phyloP scores from a whole-genome alignment of 2,888 invertebrate species.

The Drosophila seclusa region DNA sequence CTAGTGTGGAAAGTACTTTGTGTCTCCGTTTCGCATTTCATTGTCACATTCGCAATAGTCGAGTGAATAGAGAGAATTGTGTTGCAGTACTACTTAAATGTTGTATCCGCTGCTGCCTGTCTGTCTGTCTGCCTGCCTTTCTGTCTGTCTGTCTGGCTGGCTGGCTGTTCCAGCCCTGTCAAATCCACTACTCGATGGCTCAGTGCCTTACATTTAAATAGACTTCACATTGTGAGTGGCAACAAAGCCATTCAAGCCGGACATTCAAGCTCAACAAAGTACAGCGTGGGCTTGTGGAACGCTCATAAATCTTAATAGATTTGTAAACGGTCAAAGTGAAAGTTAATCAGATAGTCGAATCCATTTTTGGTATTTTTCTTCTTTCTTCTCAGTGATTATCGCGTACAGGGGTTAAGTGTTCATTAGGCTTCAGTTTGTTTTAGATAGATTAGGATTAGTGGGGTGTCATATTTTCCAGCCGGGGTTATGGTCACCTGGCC shows the following conservation, averaged over 20 bases:
- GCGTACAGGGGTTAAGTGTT: constrained; percentile 52
- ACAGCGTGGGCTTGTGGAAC: constrained; percentile 39
- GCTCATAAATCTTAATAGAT: constrained; percentile 65
- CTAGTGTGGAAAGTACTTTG: constrained; percentile 36
- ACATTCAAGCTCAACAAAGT: constrained; percentile 22
- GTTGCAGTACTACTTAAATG: constrained; percentile 4
- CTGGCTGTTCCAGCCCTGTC: not conserved
- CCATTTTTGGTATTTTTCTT: constrained; percentile 22
- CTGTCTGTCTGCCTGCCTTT: not conserved
- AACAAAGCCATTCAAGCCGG: constrained; percentile 36
- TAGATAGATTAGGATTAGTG: constrained; percentile 26
- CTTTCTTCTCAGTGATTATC: constrained; percentile 40
- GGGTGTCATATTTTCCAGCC: constrained; percentile 4
- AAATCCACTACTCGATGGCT: not conserved
- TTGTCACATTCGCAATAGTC: constrained; percentile 26
- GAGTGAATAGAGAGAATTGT: constrained; percentile 15
- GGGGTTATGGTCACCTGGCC: constrained; percentile 55
- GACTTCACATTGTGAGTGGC: constrained; percentile 40
- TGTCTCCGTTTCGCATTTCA: constrained; percentile 27
- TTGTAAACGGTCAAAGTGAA: constrained; percentile 62
- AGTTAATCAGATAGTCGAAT: constrained; percentile 61
- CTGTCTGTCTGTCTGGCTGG: not conserved
- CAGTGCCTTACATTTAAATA: constrained; percentile 34
- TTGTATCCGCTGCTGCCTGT: not conserved
- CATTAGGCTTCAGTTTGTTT: constrained; percentile 58